A percentile compares a stretch with the other conserved stretches of the same genome.
Conservation (phyloP, 2,888 invertebrate species). For the Conus canariensis region DNA sequence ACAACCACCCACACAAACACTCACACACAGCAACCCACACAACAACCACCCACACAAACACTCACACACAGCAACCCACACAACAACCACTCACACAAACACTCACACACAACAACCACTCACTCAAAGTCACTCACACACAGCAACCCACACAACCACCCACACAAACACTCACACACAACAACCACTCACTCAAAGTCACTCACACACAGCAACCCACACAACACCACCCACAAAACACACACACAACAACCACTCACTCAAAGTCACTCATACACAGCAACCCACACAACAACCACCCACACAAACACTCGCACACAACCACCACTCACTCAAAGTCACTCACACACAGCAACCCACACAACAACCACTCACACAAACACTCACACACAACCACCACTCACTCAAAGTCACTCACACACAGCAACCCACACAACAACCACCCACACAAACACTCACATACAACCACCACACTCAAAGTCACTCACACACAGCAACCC, state of each 20-base stretch:
- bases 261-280: no score
- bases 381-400: background rate
- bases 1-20: background rate
- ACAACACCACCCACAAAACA: no score
- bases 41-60: background rate
- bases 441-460: background rate
- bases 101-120: background rate
- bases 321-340: no score
- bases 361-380: no score
- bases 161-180: background rate
- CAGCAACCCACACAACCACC: background rate
- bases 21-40: background rate
- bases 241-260: no score
- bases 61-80: background rate
- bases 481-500: background rate
- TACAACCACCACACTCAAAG: background rate
- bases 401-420: background rate
- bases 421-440: background rate
- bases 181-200: no score
- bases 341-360: no score
- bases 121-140: background rate
- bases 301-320: no score
- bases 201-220: no score
- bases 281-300: no score
- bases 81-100: no score